Evolutionary conservation across 2,113 vertebrate species (phyloP), one percentile per base, ranked within the genome.

Genomic region (Parus major): DNA sequence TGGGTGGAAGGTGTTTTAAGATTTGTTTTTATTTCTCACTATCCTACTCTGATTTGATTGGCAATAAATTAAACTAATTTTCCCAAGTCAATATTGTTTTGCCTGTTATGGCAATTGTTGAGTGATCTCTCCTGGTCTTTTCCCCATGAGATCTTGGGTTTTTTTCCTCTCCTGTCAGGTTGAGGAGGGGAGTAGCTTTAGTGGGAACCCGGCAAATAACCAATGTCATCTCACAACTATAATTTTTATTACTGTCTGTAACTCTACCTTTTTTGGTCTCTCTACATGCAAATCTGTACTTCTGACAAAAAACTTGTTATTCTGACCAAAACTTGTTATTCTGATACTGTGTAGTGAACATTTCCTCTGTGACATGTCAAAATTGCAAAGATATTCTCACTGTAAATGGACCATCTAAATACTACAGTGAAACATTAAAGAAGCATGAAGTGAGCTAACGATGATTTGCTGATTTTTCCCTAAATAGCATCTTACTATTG

Each of bases 31-130:
- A 31, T 73, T 60, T 79, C 19, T 79, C 25, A 47, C 28, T 65
- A 36, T 7, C 2, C 8, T 66, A 15, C 3, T 63, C 11, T 39
- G 21, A 35, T 80, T 76, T 49, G 9, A 44, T 33, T 71, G 5
- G 5, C 33, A 75, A 44, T 57, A 57, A 60, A 52, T 61, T n/a
- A 56, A 73, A 49, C 4, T 39, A 21, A 46, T 89, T 63, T 66
- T 12, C 11, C 27, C 14, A 39, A 61, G 11, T 33, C 1, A 2
- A 29, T 31, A 23, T 10, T 66, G 2, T 23, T 76, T 53, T 63
- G 12, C 9, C 17, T 1, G 1, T 15, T 21, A 39, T 0, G 0
- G 7, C 23, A 57, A 33, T 3, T 33, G 7, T 5, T 25, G 15
- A 47, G 10, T 23, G 12, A 76, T 76, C 6, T 36, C 19, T 61